Evolutionary conservation across 2,797 vertebrate genomes (phyloP).

Genomic region (Characodon lateralis): DNA sequence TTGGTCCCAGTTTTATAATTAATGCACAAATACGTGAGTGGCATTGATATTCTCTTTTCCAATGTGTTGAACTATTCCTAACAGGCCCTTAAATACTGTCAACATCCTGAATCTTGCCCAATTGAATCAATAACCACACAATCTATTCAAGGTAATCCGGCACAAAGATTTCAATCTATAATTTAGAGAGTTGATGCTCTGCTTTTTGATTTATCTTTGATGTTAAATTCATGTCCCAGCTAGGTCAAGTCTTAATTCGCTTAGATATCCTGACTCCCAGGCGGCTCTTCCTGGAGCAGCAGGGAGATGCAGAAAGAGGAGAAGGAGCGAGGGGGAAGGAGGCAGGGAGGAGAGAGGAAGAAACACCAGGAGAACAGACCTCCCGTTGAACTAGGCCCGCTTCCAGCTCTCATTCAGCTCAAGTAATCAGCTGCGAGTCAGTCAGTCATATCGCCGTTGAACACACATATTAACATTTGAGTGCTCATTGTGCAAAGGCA

Average conservation of each 20-base stretch:
- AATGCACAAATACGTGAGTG: not conserved
- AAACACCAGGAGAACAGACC: slow-evolving; percentile 66
- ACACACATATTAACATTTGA: slow-evolving; percentile 71
- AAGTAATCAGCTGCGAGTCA: slow-evolving; percentile 90
- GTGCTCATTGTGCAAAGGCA: slow-evolving; percentile 26
- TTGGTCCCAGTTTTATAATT: slow-evolving; percentile 11
- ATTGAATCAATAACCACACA: not conserved
- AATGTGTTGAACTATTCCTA: slow-evolving; percentile 13
- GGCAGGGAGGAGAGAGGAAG: slow-evolving; percentile 26
- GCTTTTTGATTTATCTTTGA: slow-evolving; percentile 17
- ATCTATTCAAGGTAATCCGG: not conserved
- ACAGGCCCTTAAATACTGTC: not conserved
- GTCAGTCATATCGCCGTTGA: slow-evolving; percentile 78
- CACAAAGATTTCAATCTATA: slow-evolving; percentile 13
- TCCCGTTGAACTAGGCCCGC: slow-evolving; percentile 85
- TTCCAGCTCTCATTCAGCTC: slow-evolving; percentile 86
- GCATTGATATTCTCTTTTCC: not conserved
- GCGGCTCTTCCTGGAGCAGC: slow-evolving; percentile 66
- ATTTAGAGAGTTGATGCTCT: slow-evolving; percentile 3
- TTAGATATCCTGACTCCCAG: slow-evolving; percentile 47
- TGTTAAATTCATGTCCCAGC: slow-evolving; percentile 24
- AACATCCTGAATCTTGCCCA: not conserved
- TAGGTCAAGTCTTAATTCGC: slow-evolving; percentile 10
- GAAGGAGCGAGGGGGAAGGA: slow-evolving; percentile 1
- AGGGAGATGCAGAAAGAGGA: slow-evolving; percentile 34